phyloP scores from a whole-genome alignment of 2,113 vertebrate species.

The Colius striatus region DNA sequence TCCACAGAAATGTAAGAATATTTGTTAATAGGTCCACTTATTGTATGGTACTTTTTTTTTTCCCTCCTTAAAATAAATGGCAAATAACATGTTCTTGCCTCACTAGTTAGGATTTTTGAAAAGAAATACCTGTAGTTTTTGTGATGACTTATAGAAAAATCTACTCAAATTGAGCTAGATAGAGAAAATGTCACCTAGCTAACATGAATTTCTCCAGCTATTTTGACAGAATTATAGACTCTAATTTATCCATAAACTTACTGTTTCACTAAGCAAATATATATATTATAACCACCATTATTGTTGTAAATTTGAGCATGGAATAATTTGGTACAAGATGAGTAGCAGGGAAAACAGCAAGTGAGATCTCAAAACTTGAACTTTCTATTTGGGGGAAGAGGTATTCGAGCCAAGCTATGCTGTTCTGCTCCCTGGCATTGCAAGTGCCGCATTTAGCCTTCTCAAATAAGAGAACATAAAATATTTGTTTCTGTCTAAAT shows the following conservation, averaged over 20 bases:
- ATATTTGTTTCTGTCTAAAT: too few relatives aligned
- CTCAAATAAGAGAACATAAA: background rate
- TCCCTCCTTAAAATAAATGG: background rate
- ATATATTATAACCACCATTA: background rate
- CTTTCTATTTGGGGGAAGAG: background rate
- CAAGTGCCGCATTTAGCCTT: background rate
- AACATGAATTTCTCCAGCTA: background rate
- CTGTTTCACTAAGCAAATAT: background rate
- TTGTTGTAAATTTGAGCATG: background rate
- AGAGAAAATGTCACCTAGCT: background rate
- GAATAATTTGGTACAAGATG: background rate
- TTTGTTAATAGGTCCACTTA: background rate
- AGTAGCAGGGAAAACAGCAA: background rate
- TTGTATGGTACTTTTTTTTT: background rate
- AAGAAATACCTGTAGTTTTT: background rate
- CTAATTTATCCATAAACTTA: background rate
- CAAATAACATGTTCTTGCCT: background rate
- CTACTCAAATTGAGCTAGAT: background rate
- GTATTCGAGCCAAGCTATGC: background rate
- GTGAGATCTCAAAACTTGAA: background rate
- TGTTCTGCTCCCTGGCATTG: background rate
- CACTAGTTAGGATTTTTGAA: background rate
- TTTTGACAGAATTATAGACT: background rate
- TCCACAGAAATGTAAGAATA: background rate
- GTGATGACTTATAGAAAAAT: background rate